Evolutionary conservation across 2,888 invertebrate species (phyloP), one percentile per base, ranked within the genome.

Genomic region (Geotrupes spiniger): DNA sequence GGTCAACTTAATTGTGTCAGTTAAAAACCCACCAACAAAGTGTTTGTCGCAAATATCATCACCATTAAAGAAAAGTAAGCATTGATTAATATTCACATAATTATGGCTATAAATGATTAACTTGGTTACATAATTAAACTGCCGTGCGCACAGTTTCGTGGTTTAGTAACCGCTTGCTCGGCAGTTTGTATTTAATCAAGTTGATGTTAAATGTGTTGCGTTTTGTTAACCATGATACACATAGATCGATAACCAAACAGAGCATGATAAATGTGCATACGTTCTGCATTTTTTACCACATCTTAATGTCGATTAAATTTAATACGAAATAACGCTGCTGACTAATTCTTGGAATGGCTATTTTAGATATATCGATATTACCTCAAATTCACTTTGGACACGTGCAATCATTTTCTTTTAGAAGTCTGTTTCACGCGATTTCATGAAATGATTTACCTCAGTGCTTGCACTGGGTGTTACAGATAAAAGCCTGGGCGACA

Each of bases 401-500:
- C 9, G 11, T 10, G 9, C 6, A 6, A 12, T 11, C 15, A 17
- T 31, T 15, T 14, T 17, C 4, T 31, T 14, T 39, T 16, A 28
- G 38, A 28, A 15, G 25, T 40, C 36, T 10, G 17, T 43, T 31
- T 27, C 39, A 37, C 33, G 43, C 39, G 43, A 49, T 49, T 49
- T 48, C 41, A 50, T 45, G 37, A 26, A 46, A 29, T 61, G 53
- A 60, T 58, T 54, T 59, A 60, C 6, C 66, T 69, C 70, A 70
- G 71, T 70, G 68, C 69, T 71, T 54, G 72, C 71, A 65, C 70
- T 72, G 68, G 72, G 66, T 65, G 64, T 79, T 77, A 68, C 82
- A 92, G 92, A 92, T 81, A 92, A 92, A 78, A 91, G 90, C 73
- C 82, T 90, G 66, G 89, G 89, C 55, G 92, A 92, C 72, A 85